phyloP scores from a whole-genome alignment of 2,113 vertebrate species.

The Pluvianellus socialis region DNA sequence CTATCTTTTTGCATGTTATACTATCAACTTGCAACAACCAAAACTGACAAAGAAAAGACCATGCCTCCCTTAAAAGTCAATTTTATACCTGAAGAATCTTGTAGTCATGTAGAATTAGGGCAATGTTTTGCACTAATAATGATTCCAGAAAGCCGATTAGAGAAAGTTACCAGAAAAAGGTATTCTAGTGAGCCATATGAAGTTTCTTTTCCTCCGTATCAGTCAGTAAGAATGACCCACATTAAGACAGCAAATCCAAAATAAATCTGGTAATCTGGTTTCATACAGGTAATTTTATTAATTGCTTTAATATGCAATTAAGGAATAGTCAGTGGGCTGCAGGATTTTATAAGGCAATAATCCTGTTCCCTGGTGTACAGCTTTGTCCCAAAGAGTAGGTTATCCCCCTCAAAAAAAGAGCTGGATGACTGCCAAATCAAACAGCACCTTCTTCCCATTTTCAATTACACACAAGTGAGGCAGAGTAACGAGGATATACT shows the following conservation, averaged over 20 bases:
- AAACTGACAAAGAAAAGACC: background rate
- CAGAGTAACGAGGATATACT: constrained; percentile 44
- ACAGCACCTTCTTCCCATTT: constrained; percentile 57
- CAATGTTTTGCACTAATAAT: background rate
- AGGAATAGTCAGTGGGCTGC: constrained; percentile 31
- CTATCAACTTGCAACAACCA: background rate
- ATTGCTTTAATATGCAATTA: constrained; percentile 55
- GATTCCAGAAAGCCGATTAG: background rate
- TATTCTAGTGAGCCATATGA: background rate
- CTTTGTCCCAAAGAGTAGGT: constrained; percentile 27
- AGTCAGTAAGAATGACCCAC: background rate
- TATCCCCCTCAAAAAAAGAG: background rate
- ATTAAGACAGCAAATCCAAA: background rate
- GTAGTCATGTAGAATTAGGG: background rate
- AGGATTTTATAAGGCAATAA: constrained; percentile 54
- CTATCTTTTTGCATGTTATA: background rate
- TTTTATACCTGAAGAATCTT: background rate
- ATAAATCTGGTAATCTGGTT: constrained; percentile 24
- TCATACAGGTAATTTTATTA: constrained; percentile 51
- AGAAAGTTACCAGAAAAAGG: background rate
- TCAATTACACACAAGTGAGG: constrained; percentile 34
- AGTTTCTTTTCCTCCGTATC: background rate
- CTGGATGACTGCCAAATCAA: constrained; percentile 55
- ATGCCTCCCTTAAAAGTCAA: background rate
- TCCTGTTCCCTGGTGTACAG: background rate